These are phyloP conservation scores for Ceryle rudis DNA, from an alignment of 2,797 vertebrate species.

Conservation along the genomic window DNA sequence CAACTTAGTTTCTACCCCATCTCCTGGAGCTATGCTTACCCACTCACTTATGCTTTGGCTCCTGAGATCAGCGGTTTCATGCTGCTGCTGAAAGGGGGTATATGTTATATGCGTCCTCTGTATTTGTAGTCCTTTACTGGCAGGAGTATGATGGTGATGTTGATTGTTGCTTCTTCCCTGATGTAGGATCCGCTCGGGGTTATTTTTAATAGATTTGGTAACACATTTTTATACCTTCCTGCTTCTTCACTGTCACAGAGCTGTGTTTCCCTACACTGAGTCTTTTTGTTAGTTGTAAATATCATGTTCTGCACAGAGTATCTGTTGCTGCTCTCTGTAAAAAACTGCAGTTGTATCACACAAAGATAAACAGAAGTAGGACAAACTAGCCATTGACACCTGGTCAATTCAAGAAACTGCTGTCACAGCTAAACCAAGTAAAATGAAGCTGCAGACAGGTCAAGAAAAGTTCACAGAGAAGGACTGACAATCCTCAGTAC, in stretches of 20 bases:
- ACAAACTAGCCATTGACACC: background rate
- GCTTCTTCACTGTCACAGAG: background rate
- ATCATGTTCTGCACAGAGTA: background rate
- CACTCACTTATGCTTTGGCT: background rate
- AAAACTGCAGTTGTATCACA: background rate
- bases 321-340: background rate
- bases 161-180: background rate
- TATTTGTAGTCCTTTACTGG: background rate
- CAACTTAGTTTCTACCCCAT: background rate
- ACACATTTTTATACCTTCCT: background rate
- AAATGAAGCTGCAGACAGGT: background rate
- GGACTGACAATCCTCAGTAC: background rate
- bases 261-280: background rate
- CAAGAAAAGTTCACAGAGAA: background rate
- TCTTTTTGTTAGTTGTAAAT: background rate
- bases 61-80: background rate
- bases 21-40: background rate
- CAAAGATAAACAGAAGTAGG: background rate
- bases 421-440: background rate
- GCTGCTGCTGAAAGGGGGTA: rapidly evolving
- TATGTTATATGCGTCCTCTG: background rate
- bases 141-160: background rate
- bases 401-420: background rate
- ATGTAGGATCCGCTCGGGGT: background rate
- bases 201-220: background rate